A percentile compares a stretch with the other conserved stretches of the same genome.
These are phyloP conservation scores for Galaxea fascicularis DNA, from an alignment of 92 coral and sea anemone species.

Conservation along the genomic window DNA sequence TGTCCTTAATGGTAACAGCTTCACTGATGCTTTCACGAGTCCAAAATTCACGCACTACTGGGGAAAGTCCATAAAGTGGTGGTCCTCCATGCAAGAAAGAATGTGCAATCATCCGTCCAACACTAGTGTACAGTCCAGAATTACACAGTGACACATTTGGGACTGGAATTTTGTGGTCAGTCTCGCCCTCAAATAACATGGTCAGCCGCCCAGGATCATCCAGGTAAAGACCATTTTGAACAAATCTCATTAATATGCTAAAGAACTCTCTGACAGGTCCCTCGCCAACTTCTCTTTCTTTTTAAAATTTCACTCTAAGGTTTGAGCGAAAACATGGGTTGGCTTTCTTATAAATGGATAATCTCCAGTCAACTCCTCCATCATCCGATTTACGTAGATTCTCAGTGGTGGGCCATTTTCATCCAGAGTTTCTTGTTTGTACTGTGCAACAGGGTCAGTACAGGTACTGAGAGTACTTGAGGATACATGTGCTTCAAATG, in stretches of 20 bases:
- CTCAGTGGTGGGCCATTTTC: constrained; percentile 39
- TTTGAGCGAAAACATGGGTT: constrained; percentile 32
- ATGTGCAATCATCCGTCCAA: constrained; percentile 60
- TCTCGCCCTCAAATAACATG: constrained; percentile 48
- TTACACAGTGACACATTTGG: constrained; percentile 36
- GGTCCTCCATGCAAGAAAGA: constrained; percentile 63
- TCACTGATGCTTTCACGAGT: constrained; percentile 33
- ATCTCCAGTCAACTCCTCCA: constrained; percentile 44
- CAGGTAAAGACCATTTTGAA: constrained; percentile 51
- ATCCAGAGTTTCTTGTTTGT: constrained; percentile 37
- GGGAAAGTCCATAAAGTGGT: constrained; percentile 49
- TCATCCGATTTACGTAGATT: constrained; percentile 50
- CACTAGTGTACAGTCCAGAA: constrained; percentile 27
- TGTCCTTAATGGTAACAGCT: constrained; percentile 42
- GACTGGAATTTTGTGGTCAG: constrained; percentile 59
- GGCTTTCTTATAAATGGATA: constrained; percentile 47
- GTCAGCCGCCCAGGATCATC: constrained; percentile 35
- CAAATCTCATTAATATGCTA: constrained; percentile 43
- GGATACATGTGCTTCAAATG: constrained; percentile 32
- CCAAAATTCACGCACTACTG: constrained; percentile 48
- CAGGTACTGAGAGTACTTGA: neutral
- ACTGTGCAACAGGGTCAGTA: constrained; percentile 32
- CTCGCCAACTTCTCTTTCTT: constrained; percentile 55
- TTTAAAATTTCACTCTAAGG: constrained; percentile 53
- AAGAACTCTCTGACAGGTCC: constrained; percentile 63